Percentiles rank a stretch among this genome's conserved stretches.
Evolutionary conservation across 2,113 vertebrate species (phyloP).

Genomic region (Scophthalmus maximus): DNA sequence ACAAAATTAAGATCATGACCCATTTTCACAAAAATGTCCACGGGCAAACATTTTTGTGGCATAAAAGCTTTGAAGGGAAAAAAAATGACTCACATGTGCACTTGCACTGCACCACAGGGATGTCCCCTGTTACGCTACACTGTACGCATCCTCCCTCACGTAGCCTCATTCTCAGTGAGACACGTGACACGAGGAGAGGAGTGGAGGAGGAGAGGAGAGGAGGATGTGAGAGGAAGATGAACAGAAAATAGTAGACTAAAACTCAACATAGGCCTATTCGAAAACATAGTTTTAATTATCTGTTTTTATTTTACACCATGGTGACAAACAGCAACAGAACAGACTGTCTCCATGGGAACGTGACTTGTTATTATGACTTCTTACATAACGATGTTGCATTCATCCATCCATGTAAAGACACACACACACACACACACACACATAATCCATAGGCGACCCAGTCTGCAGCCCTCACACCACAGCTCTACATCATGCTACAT

Average conservation of each 20-base stretch:
- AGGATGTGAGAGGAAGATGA: too few relatives aligned
- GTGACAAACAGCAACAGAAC: background rate
- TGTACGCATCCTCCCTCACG: constrained; percentile 63
- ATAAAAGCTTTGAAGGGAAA: background rate
- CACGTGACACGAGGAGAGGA: constrained; percentile 19
- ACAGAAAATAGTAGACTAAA: background rate
- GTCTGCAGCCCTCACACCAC: constrained; percentile 10
- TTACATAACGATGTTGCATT: constrained; percentile 45
- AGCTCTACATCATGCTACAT: constrained; percentile 30
- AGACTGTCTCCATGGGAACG: background rate
- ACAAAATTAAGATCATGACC: too few relatives aligned
- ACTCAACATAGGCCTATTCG: background rate
- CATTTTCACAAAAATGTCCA: too few relatives aligned
- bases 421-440: background rate
- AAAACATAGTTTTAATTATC: background rate
- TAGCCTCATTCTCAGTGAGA: constrained; percentile 40
- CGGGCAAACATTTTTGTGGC: background rate
- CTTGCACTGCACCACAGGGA: constrained; percentile 38
- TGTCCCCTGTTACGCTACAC: constrained; percentile 55
- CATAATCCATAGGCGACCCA: constrained; percentile 18
- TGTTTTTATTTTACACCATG: background rate
- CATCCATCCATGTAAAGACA: background rate
- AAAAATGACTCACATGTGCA: background rate
- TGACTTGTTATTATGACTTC: constrained; percentile 13
- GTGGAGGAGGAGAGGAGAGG: background rate